Evolutionary conservation across 2,888 invertebrate genomes (phyloP).

Genomic region (Baronia brevicornis): DNA sequence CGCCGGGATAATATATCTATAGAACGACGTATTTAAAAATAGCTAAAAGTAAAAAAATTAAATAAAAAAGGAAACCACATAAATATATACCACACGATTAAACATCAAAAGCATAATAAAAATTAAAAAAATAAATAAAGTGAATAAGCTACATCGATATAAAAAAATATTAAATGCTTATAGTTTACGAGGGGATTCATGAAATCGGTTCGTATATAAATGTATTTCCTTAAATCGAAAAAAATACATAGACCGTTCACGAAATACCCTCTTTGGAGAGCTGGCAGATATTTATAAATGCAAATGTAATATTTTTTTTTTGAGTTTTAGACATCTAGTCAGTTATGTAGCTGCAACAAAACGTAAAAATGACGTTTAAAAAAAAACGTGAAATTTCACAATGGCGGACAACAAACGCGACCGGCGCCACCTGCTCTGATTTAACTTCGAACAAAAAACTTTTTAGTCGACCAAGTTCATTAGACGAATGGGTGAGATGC

Average conservation of each 20-base stretch:
- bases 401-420: slow-evolving; percentile 59
- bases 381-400: slow-evolving; percentile 44
- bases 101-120: slow-evolving; percentile 27
- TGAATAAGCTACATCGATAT: slow-evolving; percentile 32
- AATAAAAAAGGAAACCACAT: slow-evolving; percentile 13
- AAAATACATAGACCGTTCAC: slow-evolving; percentile 20
- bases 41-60: slow-evolving; percentile 7
- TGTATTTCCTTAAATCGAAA: slow-evolving; percentile 1
- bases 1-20: background rate
- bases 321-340: slow-evolving; percentile 33
- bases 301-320: background rate
- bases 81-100: slow-evolving; percentile 10
- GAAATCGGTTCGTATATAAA: slow-evolving; percentile 18
- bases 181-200: slow-evolving; percentile 27
- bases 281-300: slow-evolving; percentile 16
- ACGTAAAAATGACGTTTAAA: slow-evolving; percentile 4
- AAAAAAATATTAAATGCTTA: slow-evolving; percentile 24
- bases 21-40: slow-evolving; percentile 5
- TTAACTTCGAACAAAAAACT: slow-evolving; percentile 11
- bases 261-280: slow-evolving; percentile 24
- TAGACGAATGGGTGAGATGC: too few species aligned
- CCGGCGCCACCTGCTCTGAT: slow-evolving; percentile 64
- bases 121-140: slow-evolving; percentile 26
- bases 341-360: slow-evolving; percentile 56
- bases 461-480: too few species aligned